Evolutionary conservation across 2,113 vertebrate species (phyloP).

Genomic region (Albula goreensis): DNA sequence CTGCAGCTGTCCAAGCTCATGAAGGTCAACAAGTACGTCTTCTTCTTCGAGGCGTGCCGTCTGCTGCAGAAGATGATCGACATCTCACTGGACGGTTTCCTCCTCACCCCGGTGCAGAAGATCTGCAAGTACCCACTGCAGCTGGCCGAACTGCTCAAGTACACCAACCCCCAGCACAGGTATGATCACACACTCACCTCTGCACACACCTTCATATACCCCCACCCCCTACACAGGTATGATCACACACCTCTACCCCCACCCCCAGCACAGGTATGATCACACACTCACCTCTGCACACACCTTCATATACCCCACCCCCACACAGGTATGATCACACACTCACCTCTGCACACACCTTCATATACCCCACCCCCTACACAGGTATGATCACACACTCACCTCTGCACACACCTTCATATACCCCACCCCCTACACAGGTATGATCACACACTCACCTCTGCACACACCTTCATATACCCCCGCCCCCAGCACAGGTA

Average conservation of each 20-base stretch:
- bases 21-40: slow-evolving; percentile 91
- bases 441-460: too few relatives aligned
- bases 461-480: not conserved
- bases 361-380: not conserved
- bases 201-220: not conserved
- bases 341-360: not conserved
- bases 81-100: slow-evolving; percentile 91
- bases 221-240: not conserved
- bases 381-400: too few relatives aligned
- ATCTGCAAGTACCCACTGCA: slow-evolving; percentile 98
- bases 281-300: not conserved
- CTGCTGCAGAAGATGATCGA: slow-evolving; percentile 95
- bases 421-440: too few relatives aligned
- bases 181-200: slow-evolving; percentile 37
- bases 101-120: slow-evolving; percentile 94
- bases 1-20: slow-evolving; percentile 86
- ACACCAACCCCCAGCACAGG: slow-evolving; percentile 93
- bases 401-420: too few relatives aligned
- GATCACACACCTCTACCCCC: too few relatives aligned
- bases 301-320: slow-evolving; percentile 54
- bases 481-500: slow-evolving; percentile 92
- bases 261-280: too few relatives aligned
- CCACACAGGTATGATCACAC: slow-evolving; percentile 79
- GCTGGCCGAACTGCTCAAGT: slow-evolving; percentile 91
- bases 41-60: slow-evolving; percentile 95